Base-by-base conservation (phyloP, 2,797 vertebrate genomes). In the Sebastes variabilis region DNA sequence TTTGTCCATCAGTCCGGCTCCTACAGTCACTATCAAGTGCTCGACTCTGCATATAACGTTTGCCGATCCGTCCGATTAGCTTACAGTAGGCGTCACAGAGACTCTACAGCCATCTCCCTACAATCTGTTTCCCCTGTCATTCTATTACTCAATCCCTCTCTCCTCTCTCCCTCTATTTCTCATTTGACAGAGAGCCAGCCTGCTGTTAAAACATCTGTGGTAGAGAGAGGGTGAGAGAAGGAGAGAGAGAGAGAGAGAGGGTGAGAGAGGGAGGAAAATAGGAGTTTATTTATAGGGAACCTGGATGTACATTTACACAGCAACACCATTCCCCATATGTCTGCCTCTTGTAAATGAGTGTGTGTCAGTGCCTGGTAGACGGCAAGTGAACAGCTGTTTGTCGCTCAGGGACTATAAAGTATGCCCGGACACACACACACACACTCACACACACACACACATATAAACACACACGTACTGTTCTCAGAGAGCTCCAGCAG, bases 401-500 rank as follows among this genome's bases (percentile, higher is more conserved):
- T 82, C 27, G 55, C 77, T 87, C 60, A 77, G 81, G 83, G 72
- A 86, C 70, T 55, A 81, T 91, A 91, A 91, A 89, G 58, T 64
- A 88, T 36, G 30, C 58, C 54, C 16, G 58, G 27, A 62, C 76
- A 83, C 78, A 66, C 49, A 59, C 52, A 61, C 78, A 58, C 76
- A 83, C 78, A 66, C 49, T 74, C 24, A 59, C 72, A 82, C 16
- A 66, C 30, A 14, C 36, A 38, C 36, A 38, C 5, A 38, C 38
- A 38, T 13, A 38, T 20, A 72, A 22, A 62, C 8, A 27, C 22
- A 79, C 24, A 97, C 97, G 89, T 93, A 99, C 98, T 99, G 96
- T 99, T 99, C 90, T 99, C 98, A 0, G 98, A 99, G 68, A 99
- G 95, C 93, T 99, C 98, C 42, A 99, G 96, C 61, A 97, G 94